A percentile compares a stretch with the other conserved stretches of the same genome.
Conservation (phyloP, 2,113 vertebrate species). For the Orcinus orca region DNA sequence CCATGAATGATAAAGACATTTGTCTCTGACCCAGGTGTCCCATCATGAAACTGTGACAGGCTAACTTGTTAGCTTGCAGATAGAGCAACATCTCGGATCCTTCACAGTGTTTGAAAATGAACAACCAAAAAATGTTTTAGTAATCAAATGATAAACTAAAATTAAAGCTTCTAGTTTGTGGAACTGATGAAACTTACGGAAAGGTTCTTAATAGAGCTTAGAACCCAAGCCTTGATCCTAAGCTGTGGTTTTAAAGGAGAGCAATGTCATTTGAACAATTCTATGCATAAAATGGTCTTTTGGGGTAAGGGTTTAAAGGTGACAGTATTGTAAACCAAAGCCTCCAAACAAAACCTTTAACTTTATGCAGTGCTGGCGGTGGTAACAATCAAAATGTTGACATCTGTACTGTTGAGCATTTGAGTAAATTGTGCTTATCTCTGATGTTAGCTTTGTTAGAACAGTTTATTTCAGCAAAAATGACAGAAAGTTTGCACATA, state of each 20-base stretch:
- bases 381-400: not conserved
- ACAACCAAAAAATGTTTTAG: not conserved
- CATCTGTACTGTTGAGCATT: not conserved
- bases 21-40: not conserved
- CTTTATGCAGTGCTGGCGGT: not conserved
- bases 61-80: not conserved
- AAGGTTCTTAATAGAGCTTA: constrained; percentile 13
- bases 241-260: not conserved
- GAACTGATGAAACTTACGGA: not conserved
- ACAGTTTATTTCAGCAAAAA: constrained; percentile 27
- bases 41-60: not conserved
- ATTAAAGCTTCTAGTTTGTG: not conserved
- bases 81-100: not conserved
- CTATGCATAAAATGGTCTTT: not conserved
- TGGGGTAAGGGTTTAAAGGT: not conserved
- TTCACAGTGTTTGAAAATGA: not conserved
- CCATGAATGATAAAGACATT: not conserved
- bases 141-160: not conserved
- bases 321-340: not conserved
- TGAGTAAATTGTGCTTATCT: not conserved
- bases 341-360: not conserved
- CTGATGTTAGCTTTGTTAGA: not conserved
- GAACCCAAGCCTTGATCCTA: not conserved
- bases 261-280: not conserved
- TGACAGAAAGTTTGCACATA: not conserved